Evolutionary conservation across 2,888 invertebrate species (phyloP), one percentile per base, ranked within the genome.

Genomic region (Ceraclea dissimilis): DNA sequence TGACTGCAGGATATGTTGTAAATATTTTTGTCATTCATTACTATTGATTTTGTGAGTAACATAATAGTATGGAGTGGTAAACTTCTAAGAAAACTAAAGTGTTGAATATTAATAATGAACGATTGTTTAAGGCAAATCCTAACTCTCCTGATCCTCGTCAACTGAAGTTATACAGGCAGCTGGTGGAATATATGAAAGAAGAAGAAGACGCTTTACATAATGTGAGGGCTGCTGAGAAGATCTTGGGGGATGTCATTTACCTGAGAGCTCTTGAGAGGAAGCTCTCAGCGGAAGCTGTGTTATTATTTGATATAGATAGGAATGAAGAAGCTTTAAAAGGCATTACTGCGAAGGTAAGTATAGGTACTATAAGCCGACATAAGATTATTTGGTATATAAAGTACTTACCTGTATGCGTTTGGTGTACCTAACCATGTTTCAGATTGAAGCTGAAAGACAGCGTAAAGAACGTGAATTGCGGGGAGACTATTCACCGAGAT

Each of bases 1-100:
- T 84, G 60, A 84, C 83, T 0, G 75, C 78, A 18, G 82, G 82
- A 33, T 89, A 87, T 65, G 80, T 83, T 65, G 87, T 84, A 26
- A 22, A 17, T 47, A 18, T 19, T 47, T 26, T 26, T 10, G 4
- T 26, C 26, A 6, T 26, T 10, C 10, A 10, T 10, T 26, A 26
- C 26, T 13, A 6, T 6, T 43, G 26, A 6, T 10, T 26, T 26
- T 26, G 26, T 26, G 26, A 26, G 10, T 6, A 26, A 26, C 10
- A 26, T 26, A 26, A 26, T n/a, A n/a, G n/a, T n/a, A 26, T 26
- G 26, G 26, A 10, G 10, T 26, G 5, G 26, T 26, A 26, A 6
- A 26, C 10, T 26, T 26, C 10, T 26, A 10, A 26, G 26, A 26
- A 26, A 70, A 70, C n/a, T n/a, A n/a, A n/a, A n/a, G n/a, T n/a